Percentiles rank a stretch among this genome's conserved stretches.
Evolutionary conservation across 2,888 invertebrate species (phyloP).

Genomic region (Liopterus haemorrhoidalis): DNA sequence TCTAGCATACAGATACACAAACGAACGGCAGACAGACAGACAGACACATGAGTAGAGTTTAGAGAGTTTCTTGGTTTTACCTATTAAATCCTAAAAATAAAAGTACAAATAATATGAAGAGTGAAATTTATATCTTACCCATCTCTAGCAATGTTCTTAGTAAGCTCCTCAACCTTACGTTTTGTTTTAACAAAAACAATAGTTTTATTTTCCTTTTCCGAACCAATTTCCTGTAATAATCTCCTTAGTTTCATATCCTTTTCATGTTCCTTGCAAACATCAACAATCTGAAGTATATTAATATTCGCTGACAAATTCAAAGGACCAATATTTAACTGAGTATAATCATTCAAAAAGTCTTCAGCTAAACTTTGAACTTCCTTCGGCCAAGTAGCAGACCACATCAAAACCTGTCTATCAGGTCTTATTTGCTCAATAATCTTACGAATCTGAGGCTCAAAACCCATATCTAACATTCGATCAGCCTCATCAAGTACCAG

Average conservation of each 20-base stretch:
- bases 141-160: conserved; percentile 73
- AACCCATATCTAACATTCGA: conserved; percentile 91
- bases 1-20: too few relatives aligned
- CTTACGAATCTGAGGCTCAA: conserved; percentile 85
- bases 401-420: conserved; percentile 89
- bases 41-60: too few relatives aligned
- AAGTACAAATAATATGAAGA: neutral
- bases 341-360: conserved; percentile 79
- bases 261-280: conserved; percentile 73
- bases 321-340: conserved; percentile 82
- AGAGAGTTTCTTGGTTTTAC: too few relatives aligned
- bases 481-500: conserved; percentile 87
- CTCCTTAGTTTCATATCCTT: conserved; percentile 56
- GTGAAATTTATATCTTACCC: conserved; percentile 38
- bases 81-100: too few relatives aligned
- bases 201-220: conserved; percentile 61
- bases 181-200: conserved; percentile 70
- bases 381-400: conserved; percentile 94
- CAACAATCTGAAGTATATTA: conserved; percentile 77
- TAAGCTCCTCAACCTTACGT: conserved; percentile 75
- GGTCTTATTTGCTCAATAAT: conserved; percentile 83
- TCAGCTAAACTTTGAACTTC: conserved; percentile 83
- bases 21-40: too few relatives aligned
- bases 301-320: conserved; percentile 76
- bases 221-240: conserved; percentile 56